phyloP scores from a whole-genome alignment of 2,797 vertebrate genomes.

The Acomys russatus region DNA sequence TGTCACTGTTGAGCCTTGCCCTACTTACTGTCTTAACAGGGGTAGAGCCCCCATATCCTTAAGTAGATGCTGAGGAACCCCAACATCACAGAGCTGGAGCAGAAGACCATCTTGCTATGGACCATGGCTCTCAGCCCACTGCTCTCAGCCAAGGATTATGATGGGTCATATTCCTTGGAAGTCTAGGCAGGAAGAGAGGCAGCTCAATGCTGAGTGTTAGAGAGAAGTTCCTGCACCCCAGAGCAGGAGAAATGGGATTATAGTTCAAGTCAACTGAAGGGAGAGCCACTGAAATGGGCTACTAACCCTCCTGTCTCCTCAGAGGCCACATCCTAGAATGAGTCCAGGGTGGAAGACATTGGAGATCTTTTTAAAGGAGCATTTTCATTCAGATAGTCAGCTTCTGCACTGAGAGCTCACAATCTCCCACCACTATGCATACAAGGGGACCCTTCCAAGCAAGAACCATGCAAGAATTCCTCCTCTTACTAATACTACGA shows the following conservation, averaged over 20 bases:
- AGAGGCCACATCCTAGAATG: not conserved
- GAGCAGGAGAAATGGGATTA: not conserved
- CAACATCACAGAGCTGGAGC: not conserved
- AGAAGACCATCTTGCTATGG: not conserved
- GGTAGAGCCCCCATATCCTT: too few relatives aligned
- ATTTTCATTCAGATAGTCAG: not conserved
- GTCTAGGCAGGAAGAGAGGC: not conserved
- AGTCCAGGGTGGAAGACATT: not conserved
- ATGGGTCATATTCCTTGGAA: not conserved
- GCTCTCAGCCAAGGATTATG: not conserved
- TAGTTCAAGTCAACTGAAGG: not conserved
- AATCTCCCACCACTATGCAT: fast-evolving
- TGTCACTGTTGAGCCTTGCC: too few relatives aligned
- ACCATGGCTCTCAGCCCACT: not conserved
- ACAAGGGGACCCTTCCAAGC: not conserved
- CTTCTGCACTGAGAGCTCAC: fast-evolving
- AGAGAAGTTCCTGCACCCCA: too few relatives aligned
- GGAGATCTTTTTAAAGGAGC: too few relatives aligned
- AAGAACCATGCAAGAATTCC: fast-evolving
- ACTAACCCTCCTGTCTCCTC: not conserved
- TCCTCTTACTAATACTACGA: not conserved
- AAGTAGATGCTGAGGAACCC: not conserved
- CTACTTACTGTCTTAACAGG: not conserved
- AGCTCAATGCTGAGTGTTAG: not conserved
- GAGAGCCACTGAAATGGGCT: too few relatives aligned